Evolutionary conservation across 2,113 vertebrate species (phyloP).

Genomic region (Brachyistius frenatus): DNA sequence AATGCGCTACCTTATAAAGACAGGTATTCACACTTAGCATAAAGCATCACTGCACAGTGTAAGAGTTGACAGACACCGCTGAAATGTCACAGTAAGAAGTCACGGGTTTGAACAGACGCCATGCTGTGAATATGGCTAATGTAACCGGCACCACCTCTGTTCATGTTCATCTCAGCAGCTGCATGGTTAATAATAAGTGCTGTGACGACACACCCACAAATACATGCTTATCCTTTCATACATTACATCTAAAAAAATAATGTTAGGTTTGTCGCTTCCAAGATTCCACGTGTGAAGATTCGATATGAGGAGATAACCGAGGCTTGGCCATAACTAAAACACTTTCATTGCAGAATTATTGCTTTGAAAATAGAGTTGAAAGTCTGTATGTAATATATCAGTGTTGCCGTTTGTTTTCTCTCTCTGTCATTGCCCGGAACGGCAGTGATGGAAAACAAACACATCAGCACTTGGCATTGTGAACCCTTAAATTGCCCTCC

Average conservation of each 20-base stretch:
- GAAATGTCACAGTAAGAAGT: slow-evolving; percentile 70
- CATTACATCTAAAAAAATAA: slow-evolving; percentile 14
- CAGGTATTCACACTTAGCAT: slow-evolving; percentile 82
- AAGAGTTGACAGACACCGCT: slow-evolving; percentile 72
- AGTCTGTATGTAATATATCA: slow-evolving; percentile 82
- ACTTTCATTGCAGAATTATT: slow-evolving; percentile 72
- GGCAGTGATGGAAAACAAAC: slow-evolving; percentile 85
- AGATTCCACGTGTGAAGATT: slow-evolving; percentile 46
- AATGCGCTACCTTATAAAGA: slow-evolving; percentile 84
- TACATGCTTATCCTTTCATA: slow-evolving; percentile 5
- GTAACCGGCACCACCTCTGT: slow-evolving; percentile 46
- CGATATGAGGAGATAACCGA: slow-evolving; percentile 63
- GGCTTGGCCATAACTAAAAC: slow-evolving; percentile 66
- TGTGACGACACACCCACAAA: slow-evolving; percentile 34
- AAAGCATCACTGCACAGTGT: slow-evolving; percentile 76
- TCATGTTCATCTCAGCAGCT: slow-evolving; percentile 45
- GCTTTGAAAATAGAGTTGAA: slow-evolving; percentile 74
- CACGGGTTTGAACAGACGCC: slow-evolving; percentile 65
- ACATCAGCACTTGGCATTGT: slow-evolving; percentile 86
- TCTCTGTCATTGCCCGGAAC: slow-evolving; percentile 83
- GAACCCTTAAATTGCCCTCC: slow-evolving; percentile 82
- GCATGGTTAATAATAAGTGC: slow-evolving; percentile 25
- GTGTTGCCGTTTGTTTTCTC: slow-evolving; percentile 82
- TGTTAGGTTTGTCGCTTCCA: slow-evolving; percentile 1
- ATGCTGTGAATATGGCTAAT: slow-evolving; percentile 55